Evolutionary conservation across 2,888 invertebrate genomes (phyloP), one percentile per base, ranked within the genome.

Genomic region (Agonopterix subpropinquella): DNA sequence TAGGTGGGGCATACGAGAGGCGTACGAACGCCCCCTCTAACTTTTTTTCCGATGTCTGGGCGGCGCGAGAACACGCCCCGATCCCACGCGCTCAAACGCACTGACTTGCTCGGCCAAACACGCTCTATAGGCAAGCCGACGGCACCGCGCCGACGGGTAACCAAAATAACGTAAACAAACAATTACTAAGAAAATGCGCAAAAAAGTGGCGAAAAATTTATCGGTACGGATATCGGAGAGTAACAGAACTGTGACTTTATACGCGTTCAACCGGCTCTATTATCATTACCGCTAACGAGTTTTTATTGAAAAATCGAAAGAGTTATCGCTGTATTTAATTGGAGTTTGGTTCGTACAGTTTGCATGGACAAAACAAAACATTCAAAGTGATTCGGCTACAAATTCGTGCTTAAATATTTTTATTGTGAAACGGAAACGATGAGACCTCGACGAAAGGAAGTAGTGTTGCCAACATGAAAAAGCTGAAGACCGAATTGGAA

Each of bases 391-490:
- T 28, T 28, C 28, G 28, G 28, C 5, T 2, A 28, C 28, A 28
- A 5, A 28, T 42, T 43, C 18, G 47, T 48, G 47, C 36, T 54
- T 49, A 46, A 47, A 42, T 42, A 28, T 50, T 47, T 51, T 47
- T 45, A 51, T 48, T 48, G 76, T 76, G 77, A 74, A 77, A 73
- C 77, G 67, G 70, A 75, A 73, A 77, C 65, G 59, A 86, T 86
- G 87, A 77, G 68, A 72, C 69, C 77, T 66, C 77, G 73, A 64
- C 77, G 71, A 68, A 70, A 73, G 67, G 70, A 75, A 61, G 64
- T 73, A 76, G 83, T 86, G 82, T 73, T 86, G 71, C 87, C 87
- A 81, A 86, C 87, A 88, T 86, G 86, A 87, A 67, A 71, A 70
- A 70, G 57, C 59, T 66, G 60, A 59, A 58, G 64, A 66, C 61